Conservation (phyloP, 2,888 invertebrate genomes). For the Stenchaetothrips biformis region DNA sequence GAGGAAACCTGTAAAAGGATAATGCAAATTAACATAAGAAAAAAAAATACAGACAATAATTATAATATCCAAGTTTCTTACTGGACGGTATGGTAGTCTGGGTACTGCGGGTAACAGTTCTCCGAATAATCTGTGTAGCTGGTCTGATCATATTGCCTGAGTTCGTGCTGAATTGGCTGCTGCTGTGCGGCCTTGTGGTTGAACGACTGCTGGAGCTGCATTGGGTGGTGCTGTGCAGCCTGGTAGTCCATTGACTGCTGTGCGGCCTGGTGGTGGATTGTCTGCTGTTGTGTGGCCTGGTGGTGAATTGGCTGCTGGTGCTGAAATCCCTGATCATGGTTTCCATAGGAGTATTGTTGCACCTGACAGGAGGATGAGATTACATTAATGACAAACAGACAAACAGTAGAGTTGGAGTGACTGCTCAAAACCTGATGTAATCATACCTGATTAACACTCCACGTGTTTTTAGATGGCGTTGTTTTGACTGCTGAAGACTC, state of each 20-base stretch:
- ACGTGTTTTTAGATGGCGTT: not conserved
- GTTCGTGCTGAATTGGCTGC: not conserved
- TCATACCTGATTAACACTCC: not conserved
- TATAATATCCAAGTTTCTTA: not conserved
- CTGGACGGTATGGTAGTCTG: not conserved
- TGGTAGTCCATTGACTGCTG: too few species aligned
- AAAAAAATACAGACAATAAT: not conserved
- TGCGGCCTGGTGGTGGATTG: too few species aligned
- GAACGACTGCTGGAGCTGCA: too few species aligned
- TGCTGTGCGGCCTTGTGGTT: not conserved
- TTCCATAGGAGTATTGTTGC: not conserved
- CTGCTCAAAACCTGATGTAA: not conserved
- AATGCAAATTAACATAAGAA: not conserved
- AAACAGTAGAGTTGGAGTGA: not conserved
- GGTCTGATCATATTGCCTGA: not conserved
- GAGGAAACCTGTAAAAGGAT: not conserved
- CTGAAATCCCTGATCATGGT: too few species aligned
- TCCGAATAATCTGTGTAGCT: not conserved
- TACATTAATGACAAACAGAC: not conserved
- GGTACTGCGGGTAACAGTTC: not conserved
- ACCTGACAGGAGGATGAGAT: not conserved
- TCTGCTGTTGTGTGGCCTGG: not conserved
- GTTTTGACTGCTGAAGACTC: not conserved
- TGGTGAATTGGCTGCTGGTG: not conserved
- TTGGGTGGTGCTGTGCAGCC: too few species aligned